Evolutionary conservation across 2,888 invertebrate species (phyloP).

Genomic region (Lomographa bimaculata): DNA sequence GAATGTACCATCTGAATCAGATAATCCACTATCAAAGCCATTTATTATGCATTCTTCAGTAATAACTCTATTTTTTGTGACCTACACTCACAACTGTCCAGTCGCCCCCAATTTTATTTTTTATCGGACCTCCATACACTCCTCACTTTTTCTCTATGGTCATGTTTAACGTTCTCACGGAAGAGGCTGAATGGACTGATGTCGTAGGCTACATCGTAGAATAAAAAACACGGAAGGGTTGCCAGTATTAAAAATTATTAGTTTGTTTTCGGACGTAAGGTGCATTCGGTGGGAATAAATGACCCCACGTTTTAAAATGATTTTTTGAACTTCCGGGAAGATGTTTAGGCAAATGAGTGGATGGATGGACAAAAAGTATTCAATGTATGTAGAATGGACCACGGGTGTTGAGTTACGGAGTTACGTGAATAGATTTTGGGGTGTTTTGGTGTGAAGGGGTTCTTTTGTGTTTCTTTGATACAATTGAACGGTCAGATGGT

Average conservation of each 20-base stretch:
- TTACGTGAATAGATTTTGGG: constrained; percentile 10
- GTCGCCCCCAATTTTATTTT: constrained; percentile 67
- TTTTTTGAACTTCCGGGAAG: constrained; percentile 78
- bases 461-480: constrained; percentile 26
- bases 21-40: constrained; percentile 54
- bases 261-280: constrained; percentile 74
- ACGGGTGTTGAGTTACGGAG: constrained; percentile 52
- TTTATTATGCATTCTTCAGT: constrained; percentile 65
- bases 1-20: constrained; percentile 55
- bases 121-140: constrained; percentile 53
- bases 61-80: constrained; percentile 56
- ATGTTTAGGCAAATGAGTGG: constrained; percentile 71
- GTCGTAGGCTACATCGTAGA: constrained; percentile 39
- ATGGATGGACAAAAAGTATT: constrained; percentile 62
- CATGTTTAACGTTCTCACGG: constrained; percentile 79
- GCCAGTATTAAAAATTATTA: constrained; percentile 72
- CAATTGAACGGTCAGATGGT: constrained; percentile 23
- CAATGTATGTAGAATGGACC: constrained; percentile 56
- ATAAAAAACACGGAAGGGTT: constrained; percentile 79
- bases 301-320: constrained; percentile 63
- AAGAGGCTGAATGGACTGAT: constrained; percentile 72
- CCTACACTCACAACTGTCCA: constrained; percentile 68
- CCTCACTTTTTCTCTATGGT: constrained; percentile 64
- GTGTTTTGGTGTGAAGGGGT: constrained; percentile 22
- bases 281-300: constrained; percentile 75